phyloP scores from a whole-genome alignment of 2,797 vertebrate genomes.

The Lateolabrax maculatus region DNA sequence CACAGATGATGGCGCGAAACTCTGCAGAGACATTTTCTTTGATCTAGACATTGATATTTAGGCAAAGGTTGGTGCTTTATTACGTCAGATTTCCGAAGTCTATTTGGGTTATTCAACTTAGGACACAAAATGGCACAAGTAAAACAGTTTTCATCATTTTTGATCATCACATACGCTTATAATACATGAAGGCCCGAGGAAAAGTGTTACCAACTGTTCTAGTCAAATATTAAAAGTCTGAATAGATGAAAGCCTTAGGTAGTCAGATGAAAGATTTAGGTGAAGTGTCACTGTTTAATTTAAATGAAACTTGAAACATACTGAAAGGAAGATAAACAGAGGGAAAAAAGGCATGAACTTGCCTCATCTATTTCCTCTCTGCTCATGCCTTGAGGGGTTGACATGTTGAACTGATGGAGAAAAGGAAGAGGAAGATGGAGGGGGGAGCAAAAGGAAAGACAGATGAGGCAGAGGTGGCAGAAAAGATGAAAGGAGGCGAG shows the following conservation, averaged over 20 bases:
- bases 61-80: constrained; percentile 41
- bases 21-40: constrained; percentile 30
- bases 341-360: constrained; percentile 28
- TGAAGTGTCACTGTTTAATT: constrained; percentile 72
- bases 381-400: constrained; percentile 53
- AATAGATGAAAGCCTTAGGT: constrained; percentile 66
- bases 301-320: constrained; percentile 57
- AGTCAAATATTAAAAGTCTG: constrained; percentile 65
- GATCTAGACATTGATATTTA: constrained; percentile 51
- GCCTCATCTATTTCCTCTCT: constrained; percentile 63
- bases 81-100: constrained; percentile 57
- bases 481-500: constrained; percentile 57
- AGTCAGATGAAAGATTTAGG: constrained; percentile 69
- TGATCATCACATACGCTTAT: constrained; percentile 43
- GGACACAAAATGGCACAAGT: constrained; percentile 52
- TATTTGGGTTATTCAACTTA: constrained; percentile 45
- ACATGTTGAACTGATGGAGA: constrained; percentile 40
- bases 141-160: constrained; percentile 61
- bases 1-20: neutral
- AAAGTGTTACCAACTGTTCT: constrained; percentile 55
- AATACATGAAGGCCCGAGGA: constrained; percentile 49
- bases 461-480: constrained; percentile 52
- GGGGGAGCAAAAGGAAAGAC: constrained; percentile 39
- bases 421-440: constrained; percentile 28
- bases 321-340: constrained; percentile 71